phyloP scores from a whole-genome alignment of 1,140 invertebrate species.

The Drosophila azteca region DNA sequence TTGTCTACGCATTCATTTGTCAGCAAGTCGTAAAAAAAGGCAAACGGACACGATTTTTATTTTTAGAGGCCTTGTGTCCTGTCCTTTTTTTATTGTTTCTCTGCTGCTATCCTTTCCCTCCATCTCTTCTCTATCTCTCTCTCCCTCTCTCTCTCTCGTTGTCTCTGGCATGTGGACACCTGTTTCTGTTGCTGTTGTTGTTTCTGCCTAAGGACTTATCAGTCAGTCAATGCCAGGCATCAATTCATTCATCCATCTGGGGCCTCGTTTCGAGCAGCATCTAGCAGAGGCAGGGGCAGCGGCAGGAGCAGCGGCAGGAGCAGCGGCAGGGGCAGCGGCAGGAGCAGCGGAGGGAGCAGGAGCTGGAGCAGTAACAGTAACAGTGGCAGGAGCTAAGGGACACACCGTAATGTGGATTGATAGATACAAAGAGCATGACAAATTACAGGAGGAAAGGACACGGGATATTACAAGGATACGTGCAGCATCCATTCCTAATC shows the following conservation, averaged over 20 bases:
- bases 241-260: slow-evolving; percentile 49
- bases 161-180: slow-evolving; percentile 36
- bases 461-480: slow-evolving; percentile 1
- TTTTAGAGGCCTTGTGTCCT: slow-evolving; percentile 41
- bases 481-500: slow-evolving; percentile 16
- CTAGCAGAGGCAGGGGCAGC: neutral
- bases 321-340: no score
- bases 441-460: slow-evolving; percentile 28
- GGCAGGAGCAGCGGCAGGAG: neutral
- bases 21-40: slow-evolving; percentile 74
- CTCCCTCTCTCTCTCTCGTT: neutral
- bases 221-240: slow-evolving; percentile 38
- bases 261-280: slow-evolving; percentile 16
- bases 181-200: slow-evolving; percentile 26
- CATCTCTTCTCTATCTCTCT: neutral
- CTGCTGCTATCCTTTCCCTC: slow-evolving; percentile 22
- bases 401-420: slow-evolving; percentile 42
- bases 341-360: neutral
- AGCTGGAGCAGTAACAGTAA: no score
- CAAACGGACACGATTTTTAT: slow-evolving; percentile 64
- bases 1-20: slow-evolving; percentile 80
- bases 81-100: neutral
- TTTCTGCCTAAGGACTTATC: slow-evolving; percentile 18
- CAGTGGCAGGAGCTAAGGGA: neutral
- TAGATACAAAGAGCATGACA: slow-evolving; percentile 43